phyloP scores from a whole-genome alignment of 1,140 invertebrate species.

The Heliconius congener region DNA sequence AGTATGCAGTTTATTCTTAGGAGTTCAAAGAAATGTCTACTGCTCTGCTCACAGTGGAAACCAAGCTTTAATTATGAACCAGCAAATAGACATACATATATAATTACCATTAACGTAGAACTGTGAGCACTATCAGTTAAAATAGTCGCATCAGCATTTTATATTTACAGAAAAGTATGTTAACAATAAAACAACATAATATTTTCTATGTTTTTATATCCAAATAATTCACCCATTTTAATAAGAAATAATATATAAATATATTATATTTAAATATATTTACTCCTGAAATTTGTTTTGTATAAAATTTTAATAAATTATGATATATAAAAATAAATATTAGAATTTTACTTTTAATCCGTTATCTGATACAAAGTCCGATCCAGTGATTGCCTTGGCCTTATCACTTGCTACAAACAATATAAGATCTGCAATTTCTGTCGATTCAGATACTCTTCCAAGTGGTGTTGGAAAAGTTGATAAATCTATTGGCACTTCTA shows the following conservation, averaged over 20 bases:
- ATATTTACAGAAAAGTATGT: too few species aligned
- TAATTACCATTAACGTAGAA: too few species aligned
- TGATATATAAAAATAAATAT: not conserved
- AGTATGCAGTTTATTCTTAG: too few species aligned
- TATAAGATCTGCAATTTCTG: constrained; percentile 28
- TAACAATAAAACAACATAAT: not conserved
- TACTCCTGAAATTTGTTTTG: too few species aligned
- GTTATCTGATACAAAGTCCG: constrained; percentile 23
- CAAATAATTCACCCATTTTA: not conserved
- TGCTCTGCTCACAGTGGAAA: too few species aligned
- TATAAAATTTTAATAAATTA: too few species aligned
- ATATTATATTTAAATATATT: too few species aligned
- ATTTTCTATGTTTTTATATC: not conserved
- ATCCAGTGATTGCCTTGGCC: constrained; percentile 26
- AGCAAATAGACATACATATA: too few species aligned
- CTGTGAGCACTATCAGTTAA: too few species aligned
- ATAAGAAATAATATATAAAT: not conserved
- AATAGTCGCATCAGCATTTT: too few species aligned
- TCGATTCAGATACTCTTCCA: constrained; percentile 21
- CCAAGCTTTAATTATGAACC: too few species aligned
- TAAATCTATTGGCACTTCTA: not conserved
- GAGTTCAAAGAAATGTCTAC: too few species aligned
- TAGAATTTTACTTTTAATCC: constrained; percentile 5
- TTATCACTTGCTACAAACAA: constrained; percentile 31
- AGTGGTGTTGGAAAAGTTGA: not conserved